phyloP scores from a whole-genome alignment of 1,140 invertebrate species.

The Euborellia annulipes region DNA sequence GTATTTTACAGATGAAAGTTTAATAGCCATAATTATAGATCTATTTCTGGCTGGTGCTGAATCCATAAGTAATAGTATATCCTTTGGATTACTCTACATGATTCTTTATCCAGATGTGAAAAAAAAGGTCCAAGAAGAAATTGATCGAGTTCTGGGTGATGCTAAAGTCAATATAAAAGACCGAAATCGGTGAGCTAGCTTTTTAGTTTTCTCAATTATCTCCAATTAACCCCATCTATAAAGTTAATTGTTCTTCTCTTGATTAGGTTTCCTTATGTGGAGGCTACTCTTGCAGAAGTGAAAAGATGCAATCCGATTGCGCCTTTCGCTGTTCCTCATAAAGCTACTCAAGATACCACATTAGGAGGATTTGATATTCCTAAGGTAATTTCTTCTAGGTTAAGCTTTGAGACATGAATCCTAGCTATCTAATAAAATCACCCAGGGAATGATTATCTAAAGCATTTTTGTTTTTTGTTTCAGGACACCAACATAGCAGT shows the following conservation, averaged over 20 bases:
- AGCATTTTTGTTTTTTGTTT: neutral
- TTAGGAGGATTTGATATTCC: slow-evolving; percentile 22
- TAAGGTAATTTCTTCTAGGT: slow-evolving; percentile 19
- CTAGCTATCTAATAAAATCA: neutral
- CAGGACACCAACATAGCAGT: slow-evolving; percentile 4
- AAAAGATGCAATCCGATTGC: slow-evolving; percentile 8
- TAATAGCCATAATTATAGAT: slow-evolving; percentile 47
- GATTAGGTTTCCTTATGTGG: slow-evolving; percentile 16
- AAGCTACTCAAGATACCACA: slow-evolving; percentile 9
- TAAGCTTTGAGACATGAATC: neutral
- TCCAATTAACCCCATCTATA: too few species aligned
- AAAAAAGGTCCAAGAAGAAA: slow-evolving; percentile 43
- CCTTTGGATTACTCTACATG: slow-evolving; percentile 43
- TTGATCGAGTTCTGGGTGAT: slow-evolving; percentile 51
- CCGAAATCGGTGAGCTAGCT: too few species aligned
- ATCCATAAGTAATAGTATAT: slow-evolving; percentile 46
- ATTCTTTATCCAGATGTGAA: slow-evolving; percentile 48
- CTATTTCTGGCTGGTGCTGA: slow-evolving; percentile 53
- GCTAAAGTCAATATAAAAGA: too few species aligned
- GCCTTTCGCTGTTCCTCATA: slow-evolving; percentile 15
- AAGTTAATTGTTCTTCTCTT: slow-evolving; percentile 3
- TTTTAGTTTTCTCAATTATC: too few species aligned
- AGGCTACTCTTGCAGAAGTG: slow-evolving; percentile 13
- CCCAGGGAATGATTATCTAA: neutral
- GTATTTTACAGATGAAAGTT: slow-evolving; percentile 38